These are phyloP conservation scores for Talpa occidentalis DNA, from an alignment of 2,113 vertebrate genomes.

Conservation along the genomic window DNA sequence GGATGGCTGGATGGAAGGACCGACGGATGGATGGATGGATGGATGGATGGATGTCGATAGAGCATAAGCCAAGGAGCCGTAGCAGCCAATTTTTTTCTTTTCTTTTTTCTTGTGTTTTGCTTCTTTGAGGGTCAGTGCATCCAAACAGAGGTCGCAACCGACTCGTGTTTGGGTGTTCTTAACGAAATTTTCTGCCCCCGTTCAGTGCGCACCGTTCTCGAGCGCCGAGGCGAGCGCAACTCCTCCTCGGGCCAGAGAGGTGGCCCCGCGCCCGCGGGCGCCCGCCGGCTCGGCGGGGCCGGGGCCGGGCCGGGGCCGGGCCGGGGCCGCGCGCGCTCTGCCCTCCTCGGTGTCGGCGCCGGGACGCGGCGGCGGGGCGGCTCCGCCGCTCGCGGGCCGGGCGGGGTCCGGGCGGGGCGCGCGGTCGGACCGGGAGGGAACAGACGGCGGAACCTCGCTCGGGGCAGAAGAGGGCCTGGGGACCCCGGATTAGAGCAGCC, in stretches of 20 bases:
- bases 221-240: neutral
- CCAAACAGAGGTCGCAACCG: neutral
- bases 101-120: constrained; percentile 20
- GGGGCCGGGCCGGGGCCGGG: neutral
- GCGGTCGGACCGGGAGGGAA: neutral
- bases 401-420: neutral
- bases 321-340: neutral
- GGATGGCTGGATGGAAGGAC: no score
- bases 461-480: rapidly evolving
- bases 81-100: neutral
- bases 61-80: neutral
- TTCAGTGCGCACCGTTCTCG: neutral
- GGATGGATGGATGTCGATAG: neutral
- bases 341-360: neutral
- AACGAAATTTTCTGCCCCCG: neutral
- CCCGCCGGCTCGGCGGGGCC: neutral
- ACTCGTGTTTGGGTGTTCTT: neutral
- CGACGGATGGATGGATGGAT: neutral
- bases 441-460: neutral
- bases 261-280: neutral
- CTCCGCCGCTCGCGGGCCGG: neutral
- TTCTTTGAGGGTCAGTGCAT: neutral
- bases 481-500: neutral
- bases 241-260: neutral
- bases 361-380: neutral